Evolutionary conservation across 2,113 vertebrate species (phyloP), one percentile per base, ranked within the genome.

Genomic region (Rostratula benghalensis): DNA sequence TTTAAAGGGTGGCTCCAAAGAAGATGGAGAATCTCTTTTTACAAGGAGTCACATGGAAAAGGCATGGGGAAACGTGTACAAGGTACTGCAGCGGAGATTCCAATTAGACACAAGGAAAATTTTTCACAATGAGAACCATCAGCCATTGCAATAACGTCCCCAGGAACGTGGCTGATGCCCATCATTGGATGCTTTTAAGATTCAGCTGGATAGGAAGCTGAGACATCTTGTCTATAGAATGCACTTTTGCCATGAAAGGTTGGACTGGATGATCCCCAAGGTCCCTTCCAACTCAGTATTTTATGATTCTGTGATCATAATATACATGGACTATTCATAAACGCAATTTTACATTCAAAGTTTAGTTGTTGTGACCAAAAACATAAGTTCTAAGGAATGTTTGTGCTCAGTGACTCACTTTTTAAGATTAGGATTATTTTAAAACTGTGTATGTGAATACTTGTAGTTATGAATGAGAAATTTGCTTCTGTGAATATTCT

Each of bases 381-480:
- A 4, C 5, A 6, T 48, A 73, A 79, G 13, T 74, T 83, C 27
- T 1, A 63, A 74, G n/a, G 63, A 53, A 61, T 33, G 7, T 43
- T 71, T 59, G 6, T 70, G 13, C 56, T 78, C 53, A 48, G 57
- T 28, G 24, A 79, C 17, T 53, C 33, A 60, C 11, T 89, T 79
- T 68, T 28, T 33, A 86, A 76, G 45, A 56, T 46, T 22, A 67
- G 21, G 8, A 51, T 92, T 48, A 10, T 65, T 41, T 71, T 78
- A 63, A 87, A 94, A 75, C 51, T 43, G 16, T 53, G 15, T 19
- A 27, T 30, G 31, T 76, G 33, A 70, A 46, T 67, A 83, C 50
- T 53, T 64, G 22, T 41, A 91, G 78, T 86, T 95, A 94, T 92
- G 91, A 96, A 95, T 91, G 80, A 93, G 74, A 70, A 65, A 79